phyloP scores from a whole-genome alignment of 2,797 vertebrate species.

The Cygnus olor region DNA sequence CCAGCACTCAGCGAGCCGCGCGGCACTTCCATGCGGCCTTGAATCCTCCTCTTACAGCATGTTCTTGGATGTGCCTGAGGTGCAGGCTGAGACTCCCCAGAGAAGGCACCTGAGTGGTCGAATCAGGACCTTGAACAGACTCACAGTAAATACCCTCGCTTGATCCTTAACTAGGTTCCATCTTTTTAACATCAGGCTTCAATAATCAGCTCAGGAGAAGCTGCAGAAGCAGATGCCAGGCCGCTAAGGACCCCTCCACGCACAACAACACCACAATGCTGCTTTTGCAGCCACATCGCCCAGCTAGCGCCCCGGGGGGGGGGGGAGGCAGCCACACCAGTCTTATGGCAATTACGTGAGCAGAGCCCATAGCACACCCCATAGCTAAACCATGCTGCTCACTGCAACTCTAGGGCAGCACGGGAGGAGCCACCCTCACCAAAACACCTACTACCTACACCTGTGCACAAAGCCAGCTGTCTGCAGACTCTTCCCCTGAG shows the following conservation, averaged over 20 bases:
- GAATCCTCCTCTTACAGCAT: neutral
- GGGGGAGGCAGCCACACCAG: rapidly evolving
- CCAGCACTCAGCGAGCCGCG: neutral
- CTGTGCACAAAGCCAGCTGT: neutral
- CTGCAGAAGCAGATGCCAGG: slow-evolving; percentile 15
- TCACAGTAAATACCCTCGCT: neutral
- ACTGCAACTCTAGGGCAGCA: neutral
- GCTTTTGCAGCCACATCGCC: neutral
- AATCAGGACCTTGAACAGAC: neutral
- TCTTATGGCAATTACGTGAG: neutral
- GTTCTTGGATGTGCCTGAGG: neutral
- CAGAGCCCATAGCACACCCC: rapidly evolving
- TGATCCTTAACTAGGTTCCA: slow-evolving; percentile 39
- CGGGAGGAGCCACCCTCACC: neutral
- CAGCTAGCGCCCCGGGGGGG: rapidly evolving
- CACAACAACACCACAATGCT: rapidly evolving
- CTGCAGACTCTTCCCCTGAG: neutral
- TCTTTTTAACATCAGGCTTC: slow-evolving; percentile 16
- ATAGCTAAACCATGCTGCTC: neutral
- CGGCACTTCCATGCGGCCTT: neutral
- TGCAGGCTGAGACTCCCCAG: rapidly evolving
- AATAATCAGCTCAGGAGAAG: neutral
- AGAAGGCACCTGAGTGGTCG: neutral
- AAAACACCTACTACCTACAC: neutral
- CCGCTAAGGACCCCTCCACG: neutral